These are phyloP conservation scores for Patella pellucida DNA, from an alignment of 2,888 invertebrate genomes.

Conservation along the genomic window DNA sequence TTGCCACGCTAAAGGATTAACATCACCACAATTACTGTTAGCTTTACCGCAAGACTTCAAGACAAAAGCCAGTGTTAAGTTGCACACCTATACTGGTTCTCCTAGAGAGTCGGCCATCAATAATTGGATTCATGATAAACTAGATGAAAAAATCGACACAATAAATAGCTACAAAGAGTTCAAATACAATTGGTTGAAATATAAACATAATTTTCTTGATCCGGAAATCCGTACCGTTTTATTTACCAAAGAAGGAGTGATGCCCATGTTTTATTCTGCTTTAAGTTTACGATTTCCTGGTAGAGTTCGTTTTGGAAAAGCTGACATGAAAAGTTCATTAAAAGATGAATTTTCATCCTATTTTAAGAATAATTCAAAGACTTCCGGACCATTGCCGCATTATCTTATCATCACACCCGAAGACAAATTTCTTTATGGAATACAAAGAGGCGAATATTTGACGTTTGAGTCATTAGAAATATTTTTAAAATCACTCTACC, in stretches of 20 bases:
- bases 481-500: constrained; percentile 72
- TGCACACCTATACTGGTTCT: constrained; percentile 68
- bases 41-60: constrained; percentile 72
- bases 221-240: constrained; percentile 70
- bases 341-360: constrained; percentile 36
- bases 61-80: constrained; percentile 72
- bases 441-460: constrained; percentile 69
- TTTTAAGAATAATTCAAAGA: not conserved
- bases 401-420: constrained; percentile 72
- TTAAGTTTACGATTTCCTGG: constrained; percentile 74
- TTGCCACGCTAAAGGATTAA: constrained; percentile 73
- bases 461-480: constrained; percentile 72
- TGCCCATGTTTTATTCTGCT: constrained; percentile 74
- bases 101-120: constrained; percentile 66
- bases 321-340: constrained; percentile 42
- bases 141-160: constrained; percentile 69
- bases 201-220: constrained; percentile 43
- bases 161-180: constrained; percentile 66
- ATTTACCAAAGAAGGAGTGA: constrained; percentile 70
- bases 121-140: constrained; percentile 72
- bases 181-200: constrained; percentile 64
- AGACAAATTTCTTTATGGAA: constrained; percentile 70
- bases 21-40: constrained; percentile 71
- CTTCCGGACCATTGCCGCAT: constrained; percentile 46
- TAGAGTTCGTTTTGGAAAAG: constrained; percentile 72